Percentiles rank a stretch among this genome's conserved stretches.
These are phyloP conservation scores for Heteractis magnifica DNA, from an alignment of 92 coral and sea anemone species.

Conservation along the genomic window DNA sequence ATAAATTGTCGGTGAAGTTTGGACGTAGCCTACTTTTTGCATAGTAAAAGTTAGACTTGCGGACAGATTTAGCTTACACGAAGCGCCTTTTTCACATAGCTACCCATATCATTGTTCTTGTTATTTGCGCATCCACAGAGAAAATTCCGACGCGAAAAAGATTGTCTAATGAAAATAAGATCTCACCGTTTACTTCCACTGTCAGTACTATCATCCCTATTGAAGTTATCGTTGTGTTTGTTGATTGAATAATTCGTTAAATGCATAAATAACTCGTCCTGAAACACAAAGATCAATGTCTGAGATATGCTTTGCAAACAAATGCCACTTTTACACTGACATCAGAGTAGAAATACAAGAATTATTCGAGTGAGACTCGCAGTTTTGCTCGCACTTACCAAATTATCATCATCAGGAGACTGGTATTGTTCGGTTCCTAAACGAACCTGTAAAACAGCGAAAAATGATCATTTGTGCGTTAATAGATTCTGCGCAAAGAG, in stretches of 20 bases:
- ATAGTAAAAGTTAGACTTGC: too few relatives aligned
- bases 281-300: not conserved
- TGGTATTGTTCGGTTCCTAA: constrained; percentile 86
- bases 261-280: constrained; percentile 97
- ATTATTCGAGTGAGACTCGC: too few relatives aligned
- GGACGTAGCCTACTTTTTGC: too few relatives aligned
- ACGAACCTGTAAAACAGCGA: constrained; percentile 62
- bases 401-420: constrained; percentile 79
- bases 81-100: not conserved
- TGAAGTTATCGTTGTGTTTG: constrained; percentile 94
- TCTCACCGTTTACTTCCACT: constrained; percentile 88
- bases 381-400: constrained; percentile 51
- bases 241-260: constrained; percentile 94
- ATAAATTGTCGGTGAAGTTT: too few relatives aligned
- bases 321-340: too few relatives aligned
- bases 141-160: too few relatives aligned
- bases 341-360: too few relatives aligned
- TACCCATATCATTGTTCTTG: not conserved
- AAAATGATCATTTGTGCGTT: too few relatives aligned
- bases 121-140: too few relatives aligned
- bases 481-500: too few relatives aligned
- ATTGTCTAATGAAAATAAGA: not conserved
- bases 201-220: constrained; percentile 74
- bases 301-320: not conserved
- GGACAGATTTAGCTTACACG: not conserved